phyloP scores from a whole-genome alignment of 2,113 vertebrate species.

The Halichoerus grypus region DNA sequence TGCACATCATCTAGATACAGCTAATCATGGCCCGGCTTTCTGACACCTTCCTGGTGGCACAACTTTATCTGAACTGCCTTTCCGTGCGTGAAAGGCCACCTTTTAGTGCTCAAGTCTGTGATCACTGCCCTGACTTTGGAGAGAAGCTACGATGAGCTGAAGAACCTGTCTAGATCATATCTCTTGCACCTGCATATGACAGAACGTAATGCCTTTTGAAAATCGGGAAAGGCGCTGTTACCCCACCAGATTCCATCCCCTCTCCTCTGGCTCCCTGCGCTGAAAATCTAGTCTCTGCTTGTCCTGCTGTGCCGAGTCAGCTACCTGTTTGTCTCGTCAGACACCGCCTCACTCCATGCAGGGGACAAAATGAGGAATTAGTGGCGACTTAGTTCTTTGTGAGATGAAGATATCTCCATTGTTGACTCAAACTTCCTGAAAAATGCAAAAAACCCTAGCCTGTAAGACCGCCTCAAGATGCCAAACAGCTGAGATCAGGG shows the following conservation, averaged over 20 bases:
- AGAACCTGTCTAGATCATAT: not conserved
- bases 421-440: conserved; percentile 78
- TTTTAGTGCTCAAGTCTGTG: not conserved
- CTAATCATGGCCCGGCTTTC: not conserved
- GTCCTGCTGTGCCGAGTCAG: not conserved
- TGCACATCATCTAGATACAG: not conserved
- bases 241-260: not conserved
- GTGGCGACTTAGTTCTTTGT: conserved; percentile 59
- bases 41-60: not conserved
- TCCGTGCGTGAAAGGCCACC: not conserved
- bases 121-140: not conserved
- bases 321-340: conserved; percentile 7
- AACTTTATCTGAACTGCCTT: not conserved
- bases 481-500: conserved; percentile 76
- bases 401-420: conserved; percentile 70
- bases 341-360: conserved; percentile 30
- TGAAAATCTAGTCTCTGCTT: not conserved
- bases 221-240: not conserved
- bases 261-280: not conserved
- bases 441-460: conserved; percentile 66
- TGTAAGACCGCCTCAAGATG: conserved; percentile 60
- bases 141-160: not conserved
- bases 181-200: not conserved
- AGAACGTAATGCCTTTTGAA: not conserved
- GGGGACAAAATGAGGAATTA: conserved; percentile 73